Percentiles rank a stretch among this genome's conserved stretches.
phyloP scores from a whole-genome alignment of 2,113 vertebrate genomes.

The Pedetes capensis region DNA sequence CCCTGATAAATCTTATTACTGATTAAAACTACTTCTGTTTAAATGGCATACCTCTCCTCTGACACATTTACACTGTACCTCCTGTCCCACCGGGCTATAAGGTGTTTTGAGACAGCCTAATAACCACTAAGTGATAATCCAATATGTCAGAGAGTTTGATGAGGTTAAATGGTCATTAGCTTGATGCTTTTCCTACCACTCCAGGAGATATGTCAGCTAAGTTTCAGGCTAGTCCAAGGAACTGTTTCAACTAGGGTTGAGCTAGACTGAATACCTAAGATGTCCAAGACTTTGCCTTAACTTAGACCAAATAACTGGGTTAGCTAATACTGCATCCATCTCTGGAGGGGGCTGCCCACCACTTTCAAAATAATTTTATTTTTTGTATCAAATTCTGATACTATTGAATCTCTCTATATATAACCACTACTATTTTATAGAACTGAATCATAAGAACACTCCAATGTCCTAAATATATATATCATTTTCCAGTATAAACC shows the following conservation, averaged over 20 bases:
- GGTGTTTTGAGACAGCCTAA: conserved; percentile 41
- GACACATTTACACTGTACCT: not conserved
- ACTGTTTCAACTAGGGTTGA: not conserved
- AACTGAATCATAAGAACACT: not conserved
- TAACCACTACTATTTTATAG: conserved; percentile 22
- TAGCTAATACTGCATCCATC: not conserved
- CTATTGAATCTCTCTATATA: not conserved
- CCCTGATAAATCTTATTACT: not conserved
- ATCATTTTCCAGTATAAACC: conserved; percentile 19
- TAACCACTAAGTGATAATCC: conserved; percentile 34
- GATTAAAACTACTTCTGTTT: conserved; percentile 12
- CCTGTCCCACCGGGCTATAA: conserved; percentile 20
- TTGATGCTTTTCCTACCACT: not conserved
- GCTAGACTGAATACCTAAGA: not conserved
- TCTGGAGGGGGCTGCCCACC: not conserved
- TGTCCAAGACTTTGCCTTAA: not conserved
- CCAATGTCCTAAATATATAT: not conserved
- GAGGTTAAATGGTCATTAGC: conserved; percentile 5
- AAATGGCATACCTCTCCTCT: not conserved
- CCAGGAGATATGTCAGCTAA: not conserved
- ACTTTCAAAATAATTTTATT: conserved; percentile 5
- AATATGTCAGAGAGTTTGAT: not conserved
- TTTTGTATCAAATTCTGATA: conserved; percentile 3
- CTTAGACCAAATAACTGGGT: not conserved
- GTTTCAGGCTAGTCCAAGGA: not conserved